Evolutionary conservation across 1,140 invertebrate species (phyloP), one percentile per base, ranked within the genome.

Genomic region (Neoseiulus cucumeris): DNA sequence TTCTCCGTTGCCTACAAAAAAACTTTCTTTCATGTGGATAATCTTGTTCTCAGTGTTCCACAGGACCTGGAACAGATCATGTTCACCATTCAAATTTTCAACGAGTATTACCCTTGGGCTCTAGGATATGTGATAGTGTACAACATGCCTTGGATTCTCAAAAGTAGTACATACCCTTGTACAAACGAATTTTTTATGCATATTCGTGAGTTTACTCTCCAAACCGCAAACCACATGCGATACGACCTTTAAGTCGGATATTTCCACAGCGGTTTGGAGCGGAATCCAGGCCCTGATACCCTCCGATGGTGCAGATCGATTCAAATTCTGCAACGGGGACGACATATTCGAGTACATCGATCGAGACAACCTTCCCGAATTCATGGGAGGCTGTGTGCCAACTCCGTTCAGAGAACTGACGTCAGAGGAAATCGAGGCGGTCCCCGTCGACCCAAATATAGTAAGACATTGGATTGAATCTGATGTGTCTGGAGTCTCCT

Each of bases 111-210:
- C 55, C 69, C 69, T 14, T 42, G 45, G 28, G 69, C 68, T 12
- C 42, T 70, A 6, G 29, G 45, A 2, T 47, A 68, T 51, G 65
- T 70, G 25, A 55, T 69, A 7, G 68, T 69, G 1, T 67, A 67
- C 64, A 68, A 69, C 41, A 39, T 69, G 20, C 68, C 69, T 12
- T 69, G 69, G 69, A 44, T 69, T 64, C 39, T 69, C 1, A 66
- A 55, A 25, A 59, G 51, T 59, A 29, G 33, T 39, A 39, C 33
- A 6, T 39, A 39, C 9, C 4, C 4, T 9, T 9, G 4, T 9
- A 4, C 33, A n/a, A n/a, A n/a, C n/a, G n/a, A n/a, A n/a, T n/a
- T n/a, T n/a, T n/a, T n/a, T n/a, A n/a, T n/a, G n/a, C n/a, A n/a
- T n/a, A n/a, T n/a, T n/a, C n/a, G n/a, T n/a, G n/a, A n/a, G n/a